Evolutionary conservation across 92 coral and sea anemone genomes (phyloP).

Genomic region (Zoanthus sansibaricus): DNA sequence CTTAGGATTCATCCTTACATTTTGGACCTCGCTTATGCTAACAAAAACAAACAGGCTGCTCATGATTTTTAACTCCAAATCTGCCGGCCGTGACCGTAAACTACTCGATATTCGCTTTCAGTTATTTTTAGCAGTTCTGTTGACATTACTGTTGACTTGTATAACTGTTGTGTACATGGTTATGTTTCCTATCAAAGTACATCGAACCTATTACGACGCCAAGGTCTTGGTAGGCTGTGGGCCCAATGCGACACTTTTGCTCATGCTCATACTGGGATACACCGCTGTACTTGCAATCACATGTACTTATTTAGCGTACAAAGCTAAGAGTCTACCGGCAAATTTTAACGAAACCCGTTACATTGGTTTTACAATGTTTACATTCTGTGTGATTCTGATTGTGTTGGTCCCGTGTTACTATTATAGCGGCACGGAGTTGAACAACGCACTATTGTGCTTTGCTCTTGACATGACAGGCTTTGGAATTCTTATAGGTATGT

Average conservation of each 20-base stretch:
- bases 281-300: conserved; percentile 91
- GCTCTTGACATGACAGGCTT: conserved; percentile 82
- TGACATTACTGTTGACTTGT: conserved; percentile 52
- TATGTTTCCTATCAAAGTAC: conserved; percentile 77
- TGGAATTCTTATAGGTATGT: conserved; percentile 85
- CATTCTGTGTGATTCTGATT: conserved; percentile 88
- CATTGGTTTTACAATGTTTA: conserved; percentile 96
- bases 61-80: conserved; percentile 84
- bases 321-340: conserved; percentile 93
- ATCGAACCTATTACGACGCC: conserved; percentile 66
- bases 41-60: conserved; percentile 91
- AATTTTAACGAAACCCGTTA: conserved; percentile 93
- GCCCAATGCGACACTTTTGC: conserved; percentile 74
- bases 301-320: conserved; percentile 88
- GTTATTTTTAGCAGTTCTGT: conserved; percentile 70
- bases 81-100: conserved; percentile 66
- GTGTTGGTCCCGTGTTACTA: conserved; percentile 80
- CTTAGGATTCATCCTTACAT: conserved; percentile 79
- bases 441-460: conserved; percentile 66
- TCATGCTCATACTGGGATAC: conserved; percentile 83
- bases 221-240: conserved; percentile 89
- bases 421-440: conserved; percentile 68
- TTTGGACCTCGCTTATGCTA: conserved; percentile 90
- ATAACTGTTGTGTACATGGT: conserved; percentile 68
- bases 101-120: conserved; percentile 77